Base-by-base conservation (phyloP, 2,797 vertebrate species). In the Spea hammondii region DNA sequence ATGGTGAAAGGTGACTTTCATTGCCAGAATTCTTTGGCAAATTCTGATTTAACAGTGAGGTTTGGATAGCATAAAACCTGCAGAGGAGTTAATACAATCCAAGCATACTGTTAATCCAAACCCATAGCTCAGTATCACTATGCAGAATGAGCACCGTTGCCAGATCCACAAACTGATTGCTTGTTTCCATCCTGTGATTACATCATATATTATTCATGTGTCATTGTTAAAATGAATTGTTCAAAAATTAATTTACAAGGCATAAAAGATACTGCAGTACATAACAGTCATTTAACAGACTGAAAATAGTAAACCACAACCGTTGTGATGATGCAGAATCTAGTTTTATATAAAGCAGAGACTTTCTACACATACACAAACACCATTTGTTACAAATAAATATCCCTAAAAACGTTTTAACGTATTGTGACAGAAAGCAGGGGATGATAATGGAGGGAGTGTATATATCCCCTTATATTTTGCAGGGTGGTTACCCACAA, bases 121-220 rank as follows among this genome's bases (percentile, higher is more conserved):
- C n/a, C 12, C 55, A 59, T 13, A 10, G 55, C 55, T 59, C 11
- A 59, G n/a, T 59, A 13, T 5, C 12, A 59, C 11, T 12, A 59
- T 10, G n/a, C 12, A 4, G 11, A 11, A 13, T 13, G 12, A 10
- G 11, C 55, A 13, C 55, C 55, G n/a, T 13, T 13, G n/a, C 11
- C 55, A 59, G 12, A 59, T 12, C 55, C 55, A 59, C 55, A 12
- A 59, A 59, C 55, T 59, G 55, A 59, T 59, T 59, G 55, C n/a
- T 59, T 59, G n/a, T 59, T 12, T 59, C 8, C 55, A 12, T 12
- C 5, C n/a, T 59, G 55, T 59, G 55, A 59, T 59, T 59, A 13
- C 55, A 59, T 59, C 55, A 59, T 59, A 12, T 59, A 59, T 59
- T 59, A 59, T 59, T 59, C n/a, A 59, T 59, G 55, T 13, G 12